These are phyloP conservation scores for Drosophila anomalata DNA, from an alignment of 2,888 invertebrate genomes.

Conservation along the genomic window DNA sequence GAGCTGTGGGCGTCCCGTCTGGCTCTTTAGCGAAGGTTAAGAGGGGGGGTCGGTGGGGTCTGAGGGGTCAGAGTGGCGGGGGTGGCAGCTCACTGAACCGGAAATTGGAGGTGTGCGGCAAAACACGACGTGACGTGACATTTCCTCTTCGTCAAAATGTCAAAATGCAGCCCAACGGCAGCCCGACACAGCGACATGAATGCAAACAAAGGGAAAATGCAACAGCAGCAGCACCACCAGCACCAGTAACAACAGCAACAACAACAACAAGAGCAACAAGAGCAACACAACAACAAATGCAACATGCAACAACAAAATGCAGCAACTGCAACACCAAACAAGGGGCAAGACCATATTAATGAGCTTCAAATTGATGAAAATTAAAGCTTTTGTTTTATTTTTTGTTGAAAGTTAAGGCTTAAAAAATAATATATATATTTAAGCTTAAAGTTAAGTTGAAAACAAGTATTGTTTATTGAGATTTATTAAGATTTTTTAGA, in stretches of 20 bases:
- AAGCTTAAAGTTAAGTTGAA: not conserved
- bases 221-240: constrained; percentile 20
- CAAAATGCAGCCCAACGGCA: constrained; percentile 75
- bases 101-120: constrained; percentile 84
- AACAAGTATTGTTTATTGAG: not conserved
- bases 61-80: not conserved
- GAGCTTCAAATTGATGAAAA: constrained; percentile 12
- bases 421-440: not conserved
- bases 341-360: constrained; percentile 49
- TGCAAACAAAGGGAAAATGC: constrained; percentile 60
- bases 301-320: constrained; percentile 25
- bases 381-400: not conserved
- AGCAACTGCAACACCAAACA: constrained; percentile 17
- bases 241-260: constrained; percentile 17
- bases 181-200: constrained; percentile 52
- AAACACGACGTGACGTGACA: constrained; percentile 84
- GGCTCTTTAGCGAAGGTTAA: constrained; percentile 25
- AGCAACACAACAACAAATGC: constrained; percentile 9
- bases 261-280: constrained; percentile 9
- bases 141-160: constrained; percentile 84
- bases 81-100: constrained; percentile 70
- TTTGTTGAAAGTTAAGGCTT: not conserved
- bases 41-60: not conserved
- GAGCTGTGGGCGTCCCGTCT: constrained; percentile 6
- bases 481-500: too few relatives aligned